phyloP scores from a whole-genome alignment of 2,888 invertebrate genomes.

The Pardosa pseudoannulata region DNA sequence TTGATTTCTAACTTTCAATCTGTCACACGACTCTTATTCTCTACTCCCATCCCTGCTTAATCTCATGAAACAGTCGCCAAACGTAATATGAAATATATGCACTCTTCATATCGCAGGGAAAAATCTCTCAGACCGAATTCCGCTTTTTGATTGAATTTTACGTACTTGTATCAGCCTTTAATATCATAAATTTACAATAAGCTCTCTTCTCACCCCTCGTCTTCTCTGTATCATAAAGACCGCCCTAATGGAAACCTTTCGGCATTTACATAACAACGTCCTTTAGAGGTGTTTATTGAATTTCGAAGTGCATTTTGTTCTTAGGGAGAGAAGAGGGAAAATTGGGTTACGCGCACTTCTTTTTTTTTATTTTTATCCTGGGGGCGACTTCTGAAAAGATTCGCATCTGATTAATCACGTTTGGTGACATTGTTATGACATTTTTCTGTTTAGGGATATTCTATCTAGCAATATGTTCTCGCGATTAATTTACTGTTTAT shows the following conservation, averaged over 20 bases:
- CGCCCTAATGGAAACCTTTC: background rate
- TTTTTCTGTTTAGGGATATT: background rate
- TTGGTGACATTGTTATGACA: too few species aligned
- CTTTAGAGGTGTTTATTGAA: slow-evolving; percentile 52
- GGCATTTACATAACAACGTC: slow-evolving; percentile 58
- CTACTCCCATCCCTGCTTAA: too few species aligned
- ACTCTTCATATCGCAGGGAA: too few species aligned
- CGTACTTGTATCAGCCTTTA: background rate
- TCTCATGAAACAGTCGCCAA: too few species aligned
- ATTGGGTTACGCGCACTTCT: slow-evolving; percentile 18
- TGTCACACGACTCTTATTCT: too few species aligned
- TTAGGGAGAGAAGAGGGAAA: background rate
- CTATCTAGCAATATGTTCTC: background rate
- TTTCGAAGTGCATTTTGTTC: slow-evolving; percentile 20
- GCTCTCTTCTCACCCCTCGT: background rate
- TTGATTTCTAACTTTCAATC: too few species aligned
- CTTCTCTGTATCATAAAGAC: background rate
- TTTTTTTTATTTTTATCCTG: too few species aligned
- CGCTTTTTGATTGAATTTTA: too few species aligned
- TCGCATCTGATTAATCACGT: slow-evolving; percentile 43
- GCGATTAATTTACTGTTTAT: too few species aligned
- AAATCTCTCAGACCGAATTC: too few species aligned
- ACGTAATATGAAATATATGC: too few species aligned
- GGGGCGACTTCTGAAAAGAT: slow-evolving; percentile 23
- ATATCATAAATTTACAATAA: background rate